These are phyloP conservation scores for Melanchra persicariae DNA, from an alignment of 2,888 invertebrate species.

Conservation along the genomic window DNA sequence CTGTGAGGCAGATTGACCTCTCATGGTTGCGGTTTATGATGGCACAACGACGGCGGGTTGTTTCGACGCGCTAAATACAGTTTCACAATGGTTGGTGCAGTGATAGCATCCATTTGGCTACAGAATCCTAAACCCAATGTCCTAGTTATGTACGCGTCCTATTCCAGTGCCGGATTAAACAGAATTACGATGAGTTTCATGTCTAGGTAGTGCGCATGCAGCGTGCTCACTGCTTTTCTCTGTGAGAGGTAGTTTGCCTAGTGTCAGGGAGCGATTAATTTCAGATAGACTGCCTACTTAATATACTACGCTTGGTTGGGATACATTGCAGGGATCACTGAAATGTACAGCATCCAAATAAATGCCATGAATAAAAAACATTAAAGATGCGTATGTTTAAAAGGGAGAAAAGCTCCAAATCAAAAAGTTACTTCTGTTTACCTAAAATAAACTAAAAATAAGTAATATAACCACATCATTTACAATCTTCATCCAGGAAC, in stretches of 20 bases:
- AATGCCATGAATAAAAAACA: no score
- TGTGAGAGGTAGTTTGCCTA: not conserved
- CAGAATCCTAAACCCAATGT: conserved; percentile 37
- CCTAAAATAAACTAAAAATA: no score
- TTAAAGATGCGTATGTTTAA: no score
- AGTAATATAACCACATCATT: no score
- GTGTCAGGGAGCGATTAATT: conserved; percentile 2
- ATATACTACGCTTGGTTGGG: not conserved
- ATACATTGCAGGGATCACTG: not conserved
- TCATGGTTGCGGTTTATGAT: conserved; percentile 24
- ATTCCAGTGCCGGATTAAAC: conserved; percentile 42
- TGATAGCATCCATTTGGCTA: conserved; percentile 55
- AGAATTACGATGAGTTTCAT: conserved; percentile 50
- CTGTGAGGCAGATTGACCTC: conserved; percentile 2
- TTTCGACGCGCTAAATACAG: conserved; percentile 41
- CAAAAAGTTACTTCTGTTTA: no score
- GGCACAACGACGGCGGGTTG: conserved; percentile 14
- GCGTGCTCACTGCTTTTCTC: not conserved
- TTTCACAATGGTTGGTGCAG: conserved; percentile 30
- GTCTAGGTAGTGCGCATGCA: not conserved
- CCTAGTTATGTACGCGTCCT: conserved; percentile 42
- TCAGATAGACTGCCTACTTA: not conserved
- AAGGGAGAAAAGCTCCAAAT: no score
- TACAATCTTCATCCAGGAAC: not conserved
- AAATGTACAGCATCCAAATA: no score